phyloP scores from a whole-genome alignment of 2,797 vertebrate genomes.

The Euthynnus affinis region DNA sequence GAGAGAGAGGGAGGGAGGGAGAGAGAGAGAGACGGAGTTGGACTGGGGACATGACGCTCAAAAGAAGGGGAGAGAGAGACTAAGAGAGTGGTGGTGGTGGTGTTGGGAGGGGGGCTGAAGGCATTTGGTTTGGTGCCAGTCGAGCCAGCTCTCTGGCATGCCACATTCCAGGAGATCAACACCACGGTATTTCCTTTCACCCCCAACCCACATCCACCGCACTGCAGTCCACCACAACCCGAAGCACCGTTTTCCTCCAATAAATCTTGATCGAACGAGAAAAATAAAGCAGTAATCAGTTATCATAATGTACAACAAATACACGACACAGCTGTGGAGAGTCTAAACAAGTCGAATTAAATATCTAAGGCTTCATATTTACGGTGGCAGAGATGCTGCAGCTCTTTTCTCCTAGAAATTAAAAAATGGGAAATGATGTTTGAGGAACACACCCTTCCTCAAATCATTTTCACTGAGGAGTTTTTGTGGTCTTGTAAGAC shows the following conservation, averaged over 20 bases:
- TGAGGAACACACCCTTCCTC: not conserved
- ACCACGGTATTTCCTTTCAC: constrained; percentile 88
- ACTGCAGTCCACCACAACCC: constrained; percentile 38
- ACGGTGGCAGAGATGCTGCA: rapidly evolving
- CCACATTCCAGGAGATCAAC: constrained; percentile 88
- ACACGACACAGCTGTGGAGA: not conserved
- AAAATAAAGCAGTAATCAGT: constrained; percentile 10
- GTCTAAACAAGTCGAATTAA: not conserved
- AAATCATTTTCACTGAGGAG: not conserved
- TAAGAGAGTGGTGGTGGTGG: constrained; percentile 66
- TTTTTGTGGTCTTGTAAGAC: too few species aligned
- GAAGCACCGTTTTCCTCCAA: constrained; percentile 1
- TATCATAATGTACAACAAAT: not conserved
- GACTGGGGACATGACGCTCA: constrained; percentile 64
- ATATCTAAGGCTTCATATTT: not conserved
- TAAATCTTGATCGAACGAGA: constrained; percentile 37
- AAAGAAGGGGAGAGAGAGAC: constrained; percentile 30
- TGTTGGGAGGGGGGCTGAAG: constrained; percentile 66
- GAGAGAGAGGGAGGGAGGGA: constrained; percentile 67
- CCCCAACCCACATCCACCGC: constrained; percentile 62
- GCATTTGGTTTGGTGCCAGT: constrained; percentile 89
- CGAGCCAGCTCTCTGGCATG: constrained; percentile 83
- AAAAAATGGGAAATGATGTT: constrained; percentile 10
- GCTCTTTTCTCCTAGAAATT: not conserved
- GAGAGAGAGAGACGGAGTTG: constrained; percentile 40